Base-by-base conservation (phyloP, 2,797 vertebrate genomes). In the Hoplostethus atlanticus region DNA sequence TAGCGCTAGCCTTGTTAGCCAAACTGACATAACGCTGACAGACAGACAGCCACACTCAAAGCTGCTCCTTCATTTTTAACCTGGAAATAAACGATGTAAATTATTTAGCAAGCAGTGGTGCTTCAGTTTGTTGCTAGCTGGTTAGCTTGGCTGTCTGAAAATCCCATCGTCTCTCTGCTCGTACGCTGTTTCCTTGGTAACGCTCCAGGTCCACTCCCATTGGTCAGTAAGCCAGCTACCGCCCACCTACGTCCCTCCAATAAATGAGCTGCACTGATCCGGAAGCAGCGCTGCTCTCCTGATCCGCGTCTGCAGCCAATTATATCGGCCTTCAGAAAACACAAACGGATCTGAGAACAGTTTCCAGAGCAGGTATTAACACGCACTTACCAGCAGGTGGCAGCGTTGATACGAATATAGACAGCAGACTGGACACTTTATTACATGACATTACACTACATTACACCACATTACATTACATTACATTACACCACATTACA, bases 161-260 rank as follows among this genome's bases (percentile, higher is more conserved):
- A 51, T 15, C 36, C 44, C 52, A 9, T 34, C 16, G 54, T 67
- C 68, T 53, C 42, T 44, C 30, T 57, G 66, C 47, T 7, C 63
- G 73, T 73, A 82, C 73, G 56, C 78, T 31, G 92, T 92, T 74
- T 59, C 91, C 92, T 2, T 84, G 88, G 92, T 86, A 89, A 93
- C 92, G 77, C 70, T 73, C 21, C 42, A 58, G 61, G 0, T 30
- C 52, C 2, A 44, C 53, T 55, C 12, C 21, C 1, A 90, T 90
- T 90, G 85, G 84, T 80, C 65, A 57, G 3, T 11, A 36, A 0
- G 2, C 9, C 5, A 42, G 53, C 1, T 10, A 12, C 75, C 78
- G 57, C 80, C 78, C 58, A 55, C 2, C 38, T 7, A 7, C 6
- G 6, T 7, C 38, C 3, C 31, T 34, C 40, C 40, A 12, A 3